phyloP scores from a whole-genome alignment of 2,888 invertebrate genomes.

The Exephanes ischioxanthus region DNA sequence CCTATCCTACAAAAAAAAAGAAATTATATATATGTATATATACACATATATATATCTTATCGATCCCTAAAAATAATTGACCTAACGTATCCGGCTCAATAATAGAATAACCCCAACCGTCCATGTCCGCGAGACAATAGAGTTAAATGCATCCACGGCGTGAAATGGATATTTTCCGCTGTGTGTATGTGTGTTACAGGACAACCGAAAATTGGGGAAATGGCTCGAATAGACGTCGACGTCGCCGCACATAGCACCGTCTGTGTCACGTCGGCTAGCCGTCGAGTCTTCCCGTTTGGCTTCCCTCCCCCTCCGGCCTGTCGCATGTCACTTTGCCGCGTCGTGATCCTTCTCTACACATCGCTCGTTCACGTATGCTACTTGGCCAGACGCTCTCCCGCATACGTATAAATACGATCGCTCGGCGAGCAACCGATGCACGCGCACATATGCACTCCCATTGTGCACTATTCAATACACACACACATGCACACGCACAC shows the following conservation, averaged over 20 bases:
- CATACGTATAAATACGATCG: constrained; percentile 37
- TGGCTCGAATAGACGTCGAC: constrained; percentile 52
- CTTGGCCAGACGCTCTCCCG: constrained; percentile 58
- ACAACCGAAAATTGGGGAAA: constrained; percentile 60
- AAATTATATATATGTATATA: neutral
- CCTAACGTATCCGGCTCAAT: neutral
- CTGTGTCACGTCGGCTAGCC: constrained; percentile 58
- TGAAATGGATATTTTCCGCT: constrained; percentile 32
- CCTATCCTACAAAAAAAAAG: neutral
- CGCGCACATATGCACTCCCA: neutral
- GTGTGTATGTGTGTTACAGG: neutral
- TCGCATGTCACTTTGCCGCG: constrained; percentile 59
- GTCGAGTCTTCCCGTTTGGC: constrained; percentile 61
- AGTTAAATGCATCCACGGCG: neutral
- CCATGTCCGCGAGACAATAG: neutral
- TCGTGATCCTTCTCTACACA: constrained; percentile 45
- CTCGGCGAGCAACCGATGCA: neutral
- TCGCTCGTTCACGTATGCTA: constrained; percentile 54
- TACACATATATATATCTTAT: neutral
- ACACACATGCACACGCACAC: neutral
- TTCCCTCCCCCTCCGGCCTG: constrained; percentile 30
- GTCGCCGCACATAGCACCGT: constrained; percentile 32
- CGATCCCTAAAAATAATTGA: neutral
- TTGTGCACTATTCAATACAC: neutral
- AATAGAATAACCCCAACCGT: neutral